phyloP scores from a whole-genome alignment of 2,888 invertebrate genomes.

The Cephalotes varians region DNA sequence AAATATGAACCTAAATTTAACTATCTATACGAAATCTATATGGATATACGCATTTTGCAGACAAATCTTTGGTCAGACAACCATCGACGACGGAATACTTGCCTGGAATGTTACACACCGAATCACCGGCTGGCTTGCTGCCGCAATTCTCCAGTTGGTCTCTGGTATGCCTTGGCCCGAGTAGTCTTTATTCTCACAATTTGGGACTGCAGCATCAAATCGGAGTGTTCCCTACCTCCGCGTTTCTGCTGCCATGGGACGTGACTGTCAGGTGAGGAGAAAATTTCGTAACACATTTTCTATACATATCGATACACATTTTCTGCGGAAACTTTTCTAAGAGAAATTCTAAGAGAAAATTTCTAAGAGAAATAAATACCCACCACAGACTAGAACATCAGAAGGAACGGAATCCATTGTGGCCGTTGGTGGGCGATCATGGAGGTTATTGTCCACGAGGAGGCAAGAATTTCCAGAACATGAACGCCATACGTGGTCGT shows the following conservation, averaged over 20 bases:
- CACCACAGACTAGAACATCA: constrained; percentile 84
- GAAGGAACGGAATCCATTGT: constrained; percentile 83
- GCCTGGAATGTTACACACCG: constrained; percentile 95
- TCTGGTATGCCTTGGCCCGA: constrained; percentile 95
- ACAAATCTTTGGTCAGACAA: constrained; percentile 89
- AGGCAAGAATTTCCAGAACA: constrained; percentile 82
- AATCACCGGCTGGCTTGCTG: constrained; percentile 91
- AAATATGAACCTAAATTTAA: not conserved
- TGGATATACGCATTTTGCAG: constrained; percentile 78
- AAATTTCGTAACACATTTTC: not conserved
- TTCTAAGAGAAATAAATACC: not conserved
- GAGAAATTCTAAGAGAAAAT: not conserved
- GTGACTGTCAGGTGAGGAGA: constrained; percentile 88
- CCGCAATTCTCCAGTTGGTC: constrained; percentile 97
- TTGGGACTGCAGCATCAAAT: constrained; percentile 95
- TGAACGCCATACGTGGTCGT: constrained; percentile 83
- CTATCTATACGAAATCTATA: not conserved
- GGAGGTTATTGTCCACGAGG: constrained; percentile 76
- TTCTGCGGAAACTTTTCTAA: not conserved
- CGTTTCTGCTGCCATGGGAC: constrained; percentile 98
- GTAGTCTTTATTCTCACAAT: constrained; percentile 95
- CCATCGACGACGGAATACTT: constrained; percentile 96
- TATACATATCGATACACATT: not conserved
- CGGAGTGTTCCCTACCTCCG: constrained; percentile 95
- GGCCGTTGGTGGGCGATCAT: constrained; percentile 84